Base-by-base conservation (phyloP, 2,888 invertebrate genomes). In the Heliconius hortense region DNA sequence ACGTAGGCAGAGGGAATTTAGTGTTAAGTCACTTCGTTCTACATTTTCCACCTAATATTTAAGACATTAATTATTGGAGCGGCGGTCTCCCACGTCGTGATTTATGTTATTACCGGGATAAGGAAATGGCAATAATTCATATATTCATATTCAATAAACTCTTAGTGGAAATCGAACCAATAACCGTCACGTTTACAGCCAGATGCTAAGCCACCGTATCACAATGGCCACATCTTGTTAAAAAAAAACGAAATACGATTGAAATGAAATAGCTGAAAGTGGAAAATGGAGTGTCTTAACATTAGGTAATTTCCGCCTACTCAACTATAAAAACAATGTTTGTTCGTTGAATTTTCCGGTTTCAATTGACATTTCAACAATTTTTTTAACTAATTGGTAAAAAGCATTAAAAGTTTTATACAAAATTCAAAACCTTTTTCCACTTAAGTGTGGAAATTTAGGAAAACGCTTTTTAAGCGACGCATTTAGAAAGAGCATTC, bases 331-430 rank as follows among this genome's bases (percentile, higher is more conserved):
- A 56, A 56, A 48, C 48, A 56, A 56, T 10, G 10, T 56, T n/a
- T 56, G 8, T 10, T 56, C 11, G 4, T 26, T 26, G 26, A 24
- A 15, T 28, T 26, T 26, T 26, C 26, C 4, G 15, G 15, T 60
- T 26, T 18, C 26, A 15, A 26, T 26, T 26, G 59, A 60, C 5
- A 28, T 26, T 60, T 26, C 1, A 24, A 26, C 26, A 5, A 60
- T 7, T 26, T 60, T 60, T 60, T 60, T 11, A 26, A 26, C 60
- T 7, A 60, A 60, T 60, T 60, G 60, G 18, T 60, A 26, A 60
- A 60, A 60, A 28, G 26, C 15, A 60, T 60, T 60, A 60, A 60
- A 60, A 60, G 60, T 60, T 60, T 60, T 60, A 60, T 60, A 60
- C 26, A 60, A 60, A 60, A 15, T 60, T 60, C 26, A 26, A 24